These are phyloP conservation scores for Phragmatobia fuliginosa DNA, from an alignment of 2,888 invertebrate species.

Conservation along the genomic window DNA sequence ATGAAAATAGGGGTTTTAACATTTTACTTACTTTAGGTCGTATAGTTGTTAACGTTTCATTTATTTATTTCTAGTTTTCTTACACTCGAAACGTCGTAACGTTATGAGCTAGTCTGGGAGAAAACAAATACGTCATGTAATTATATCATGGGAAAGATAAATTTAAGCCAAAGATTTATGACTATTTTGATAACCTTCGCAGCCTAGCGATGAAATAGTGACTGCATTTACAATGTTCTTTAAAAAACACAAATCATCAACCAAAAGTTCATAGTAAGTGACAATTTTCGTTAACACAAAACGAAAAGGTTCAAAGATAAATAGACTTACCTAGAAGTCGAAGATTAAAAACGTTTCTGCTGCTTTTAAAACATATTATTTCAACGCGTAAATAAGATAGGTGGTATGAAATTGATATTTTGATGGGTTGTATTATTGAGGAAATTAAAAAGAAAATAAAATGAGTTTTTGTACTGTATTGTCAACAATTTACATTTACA, in stretches of 20 bases:
- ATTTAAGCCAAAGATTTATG: background rate
- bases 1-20: no score
- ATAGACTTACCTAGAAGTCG: background rate
- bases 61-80: no score
- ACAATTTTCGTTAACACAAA: background rate
- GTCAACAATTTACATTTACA: background rate
- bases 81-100: no score
- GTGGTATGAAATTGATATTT: background rate
- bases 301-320: background rate
- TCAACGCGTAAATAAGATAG: background rate
- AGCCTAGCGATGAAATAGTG: background rate
- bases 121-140: no score
- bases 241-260: background rate
- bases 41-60: no score
- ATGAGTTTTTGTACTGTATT: background rate
- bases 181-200: background rate
- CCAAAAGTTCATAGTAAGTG: background rate
- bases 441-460: background rate
- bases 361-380: background rate
- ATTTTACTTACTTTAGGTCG: no score
- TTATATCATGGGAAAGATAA: no score
- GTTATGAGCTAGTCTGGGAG: no score
- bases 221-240: background rate
- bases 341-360: background rate
- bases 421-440: conserved; percentile 2